phyloP scores from a whole-genome alignment of 2,113 vertebrate genomes.

The Mirounga angustirostris region DNA sequence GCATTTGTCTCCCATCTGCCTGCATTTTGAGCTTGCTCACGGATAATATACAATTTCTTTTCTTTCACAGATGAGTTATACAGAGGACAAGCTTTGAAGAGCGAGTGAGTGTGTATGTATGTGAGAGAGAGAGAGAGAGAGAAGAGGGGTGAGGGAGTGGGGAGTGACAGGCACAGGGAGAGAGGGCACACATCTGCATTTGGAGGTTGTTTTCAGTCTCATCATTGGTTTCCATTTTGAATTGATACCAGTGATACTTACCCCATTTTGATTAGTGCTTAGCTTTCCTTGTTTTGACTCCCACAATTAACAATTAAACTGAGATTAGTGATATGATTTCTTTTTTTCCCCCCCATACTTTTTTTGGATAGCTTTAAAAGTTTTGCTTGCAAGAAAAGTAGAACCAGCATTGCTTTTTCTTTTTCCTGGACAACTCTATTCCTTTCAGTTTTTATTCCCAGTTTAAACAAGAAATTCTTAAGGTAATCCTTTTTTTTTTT shows the following conservation, averaged over 20 bases:
- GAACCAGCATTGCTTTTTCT: neutral
- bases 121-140: too few species aligned
- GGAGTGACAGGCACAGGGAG: neutral
- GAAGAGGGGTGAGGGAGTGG: neutral
- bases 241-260: neutral
- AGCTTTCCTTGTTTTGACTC: neutral
- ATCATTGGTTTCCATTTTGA: neutral
- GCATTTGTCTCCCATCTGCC: neutral
- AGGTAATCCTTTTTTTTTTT: neutral
- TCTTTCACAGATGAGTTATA: neutral
- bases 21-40: neutral
- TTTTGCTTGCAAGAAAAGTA: neutral
- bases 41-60: neutral
- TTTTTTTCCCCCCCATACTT: neutral
- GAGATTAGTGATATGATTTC: neutral
- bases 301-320: neutral
- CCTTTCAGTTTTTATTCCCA: neutral
- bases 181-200: neutral
- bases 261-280: neutral
- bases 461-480: neutral
- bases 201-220: neutral
- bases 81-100: neutral
- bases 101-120: neutral
- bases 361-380: neutral
- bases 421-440: constrained; percentile 18